Evolutionary conservation across 2,888 invertebrate genomes (phyloP), one percentile per base, ranked within the genome.

Genomic region (Tridacna gigas): DNA sequence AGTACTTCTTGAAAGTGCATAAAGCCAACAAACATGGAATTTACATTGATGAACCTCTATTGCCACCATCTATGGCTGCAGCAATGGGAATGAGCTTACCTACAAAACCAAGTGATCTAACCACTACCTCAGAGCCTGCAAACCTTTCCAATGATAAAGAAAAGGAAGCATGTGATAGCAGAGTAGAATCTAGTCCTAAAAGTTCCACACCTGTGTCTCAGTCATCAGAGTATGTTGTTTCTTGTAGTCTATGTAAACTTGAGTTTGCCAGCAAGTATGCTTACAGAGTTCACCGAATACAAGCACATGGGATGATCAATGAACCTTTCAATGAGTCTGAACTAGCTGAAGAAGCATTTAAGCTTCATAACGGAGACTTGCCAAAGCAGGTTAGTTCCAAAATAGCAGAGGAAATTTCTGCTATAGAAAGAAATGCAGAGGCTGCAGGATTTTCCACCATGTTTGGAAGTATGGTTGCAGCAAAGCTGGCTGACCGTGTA

Each of bases 211-310:
- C 89, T 47, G 84, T 89, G 51, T 82, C 86, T 78, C 86, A 84
- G 74, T 86, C 86, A 74, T 84, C 87, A 22, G 89, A 88, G 63
- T 86, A 89, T 65, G 86, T 90, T 25, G 89, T 91, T 18, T 90
- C 89, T 76, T 94, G 94, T 84, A 92, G 91, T 37, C 86, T 93
- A 48, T 94, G 94, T 88, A 93, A 92, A 82, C 98, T 98, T 94
- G 98, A 98, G 94, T 98, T 98, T 94, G 98, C 97, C 94, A 98
- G 98, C 94, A 98, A 98, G 95, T 98, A 98, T 94, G 88, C 91
- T n/a, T 93, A 93, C 84, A 91, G 92, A 84, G 91, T 94, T 78
- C 94, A 94, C 80, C 89, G 92, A 66, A 91, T 94, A 65, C 92
- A 92, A 69, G 91, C 92, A 25, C 94, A 93, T 86, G 93, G 93